A percentile compares a stretch with the other conserved stretches of the same genome.
phyloP scores from a whole-genome alignment of 2,797 vertebrate genomes.

The Amniataba percoides region DNA sequence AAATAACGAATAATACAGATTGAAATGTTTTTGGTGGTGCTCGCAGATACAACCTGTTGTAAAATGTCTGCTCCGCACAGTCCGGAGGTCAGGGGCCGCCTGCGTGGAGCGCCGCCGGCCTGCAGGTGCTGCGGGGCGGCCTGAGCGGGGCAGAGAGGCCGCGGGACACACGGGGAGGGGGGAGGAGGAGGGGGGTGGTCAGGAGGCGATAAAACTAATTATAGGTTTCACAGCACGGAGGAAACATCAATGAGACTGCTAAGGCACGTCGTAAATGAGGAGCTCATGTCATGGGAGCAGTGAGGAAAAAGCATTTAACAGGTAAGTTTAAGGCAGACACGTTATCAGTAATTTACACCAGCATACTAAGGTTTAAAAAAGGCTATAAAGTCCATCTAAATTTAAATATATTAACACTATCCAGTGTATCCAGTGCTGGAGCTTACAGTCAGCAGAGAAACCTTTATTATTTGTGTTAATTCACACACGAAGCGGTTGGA shows the following conservation, averaged over 20 bases:
- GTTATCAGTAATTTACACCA: neutral
- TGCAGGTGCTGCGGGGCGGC: slow-evolving; percentile 50
- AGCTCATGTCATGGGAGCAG: neutral
- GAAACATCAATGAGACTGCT: neutral
- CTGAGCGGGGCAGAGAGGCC: slow-evolving; percentile 23
- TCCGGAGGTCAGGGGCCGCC: slow-evolving; percentile 57
- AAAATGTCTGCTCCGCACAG: slow-evolving; percentile 25
- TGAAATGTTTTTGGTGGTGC: neutral
- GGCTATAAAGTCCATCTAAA: neutral
- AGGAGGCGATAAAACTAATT: slow-evolving; percentile 43
- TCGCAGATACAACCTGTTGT: neutral
- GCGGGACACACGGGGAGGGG: neutral
- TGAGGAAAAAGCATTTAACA: neutral
- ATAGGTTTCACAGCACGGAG: slow-evolving; percentile 28
- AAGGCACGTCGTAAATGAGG: neutral
- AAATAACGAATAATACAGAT: neutral
- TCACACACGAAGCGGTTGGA: no score
- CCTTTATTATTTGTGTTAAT: neutral
- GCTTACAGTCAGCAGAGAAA: neutral
- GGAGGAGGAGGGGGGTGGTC: slow-evolving; percentile 9
- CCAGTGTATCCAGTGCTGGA: neutral
- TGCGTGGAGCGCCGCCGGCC: slow-evolving; percentile 51
- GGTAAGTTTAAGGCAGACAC: neutral
- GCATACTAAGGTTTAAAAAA: neutral
- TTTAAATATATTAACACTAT: neutral